Conservation (phyloP, 1,140 invertebrate genomes). For the Homarus americanus region DNA sequence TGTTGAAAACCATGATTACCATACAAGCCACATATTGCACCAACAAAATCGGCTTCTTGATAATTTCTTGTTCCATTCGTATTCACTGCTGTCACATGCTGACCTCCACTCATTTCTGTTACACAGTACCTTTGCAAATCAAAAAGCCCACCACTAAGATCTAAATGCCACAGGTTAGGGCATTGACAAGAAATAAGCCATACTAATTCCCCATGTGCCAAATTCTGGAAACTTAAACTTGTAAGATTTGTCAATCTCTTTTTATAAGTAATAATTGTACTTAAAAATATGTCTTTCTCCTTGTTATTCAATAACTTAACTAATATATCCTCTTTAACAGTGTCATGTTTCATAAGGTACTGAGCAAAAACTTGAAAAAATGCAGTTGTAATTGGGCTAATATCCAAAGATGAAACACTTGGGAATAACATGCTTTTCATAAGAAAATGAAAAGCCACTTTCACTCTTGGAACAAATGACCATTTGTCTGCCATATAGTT, state of each 20-base stretch:
- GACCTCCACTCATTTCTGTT: not conserved
- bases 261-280: not conserved
- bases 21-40: not conserved
- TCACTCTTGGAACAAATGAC: not conserved
- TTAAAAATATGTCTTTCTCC: not conserved
- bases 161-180: constrained; percentile 22
- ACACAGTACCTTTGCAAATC: constrained; percentile 4
- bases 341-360: not conserved
- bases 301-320: not conserved
- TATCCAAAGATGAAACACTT: not conserved
- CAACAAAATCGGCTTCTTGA: not conserved
- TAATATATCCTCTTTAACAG: not conserved
- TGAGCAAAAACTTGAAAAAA: not conserved
- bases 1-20: not conserved
- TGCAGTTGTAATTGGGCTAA: not conserved
- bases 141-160: constrained; percentile 24
- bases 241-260: not conserved
- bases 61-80: not conserved
- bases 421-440: not conserved
- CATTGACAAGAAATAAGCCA: not conserved
- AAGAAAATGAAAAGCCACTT: not conserved
- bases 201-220: not conserved
- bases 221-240: constrained; percentile 25
- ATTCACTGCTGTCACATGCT: not conserved
- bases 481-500: not conserved